These are phyloP conservation scores for Aphaenogaster floridana DNA, from an alignment of 1,140 invertebrate species.

Conservation along the genomic window DNA sequence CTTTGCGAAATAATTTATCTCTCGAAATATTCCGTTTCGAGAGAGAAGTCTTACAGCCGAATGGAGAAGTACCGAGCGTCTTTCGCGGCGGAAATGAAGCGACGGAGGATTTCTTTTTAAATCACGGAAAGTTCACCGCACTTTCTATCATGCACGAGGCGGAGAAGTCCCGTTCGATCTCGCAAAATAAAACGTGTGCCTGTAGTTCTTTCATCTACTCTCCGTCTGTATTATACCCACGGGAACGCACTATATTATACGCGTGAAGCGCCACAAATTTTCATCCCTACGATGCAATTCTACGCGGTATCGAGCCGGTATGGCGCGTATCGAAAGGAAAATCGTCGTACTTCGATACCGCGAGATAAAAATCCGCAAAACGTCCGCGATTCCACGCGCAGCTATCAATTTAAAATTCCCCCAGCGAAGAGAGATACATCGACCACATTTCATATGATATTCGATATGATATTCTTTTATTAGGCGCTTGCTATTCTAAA, in stretches of 20 bases:
- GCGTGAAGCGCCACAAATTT: slow-evolving; percentile 52
- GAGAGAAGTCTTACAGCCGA: slow-evolving; percentile 24
- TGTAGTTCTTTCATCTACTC: slow-evolving; percentile 19
- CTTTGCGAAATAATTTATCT: slow-evolving; percentile 50
- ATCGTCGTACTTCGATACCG: slow-evolving; percentile 46
- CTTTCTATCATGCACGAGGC: slow-evolving; percentile 13
- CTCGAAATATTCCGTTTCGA: slow-evolving; percentile 33
- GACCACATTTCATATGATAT: not conserved
- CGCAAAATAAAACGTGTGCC: slow-evolving; percentile 42
- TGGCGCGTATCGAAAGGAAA: slow-evolving; percentile 35
- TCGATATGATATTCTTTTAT: slow-evolving; percentile 31
- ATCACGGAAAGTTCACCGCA: slow-evolving; percentile 3
- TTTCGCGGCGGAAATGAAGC: slow-evolving; percentile 26
- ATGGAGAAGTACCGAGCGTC: slow-evolving; percentile 13
- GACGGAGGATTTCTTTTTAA: slow-evolving; percentile 39
- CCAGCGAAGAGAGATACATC: not conserved
- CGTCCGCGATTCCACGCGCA: not conserved
- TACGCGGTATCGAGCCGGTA: not conserved
- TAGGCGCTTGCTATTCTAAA: not conserved
- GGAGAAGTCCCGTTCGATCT: slow-evolving; percentile 40
- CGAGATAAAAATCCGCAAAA: slow-evolving; percentile 48
- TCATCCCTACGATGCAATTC: slow-evolving; percentile 24
- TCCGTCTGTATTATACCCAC: slow-evolving; percentile 13
- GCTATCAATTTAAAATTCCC: slow-evolving; percentile 59
- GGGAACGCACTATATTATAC: slow-evolving; percentile 31